These are phyloP conservation scores for Choristoneura rosaceana DNA, from an alignment of 2,888 invertebrate species.

Conservation along the genomic window DNA sequence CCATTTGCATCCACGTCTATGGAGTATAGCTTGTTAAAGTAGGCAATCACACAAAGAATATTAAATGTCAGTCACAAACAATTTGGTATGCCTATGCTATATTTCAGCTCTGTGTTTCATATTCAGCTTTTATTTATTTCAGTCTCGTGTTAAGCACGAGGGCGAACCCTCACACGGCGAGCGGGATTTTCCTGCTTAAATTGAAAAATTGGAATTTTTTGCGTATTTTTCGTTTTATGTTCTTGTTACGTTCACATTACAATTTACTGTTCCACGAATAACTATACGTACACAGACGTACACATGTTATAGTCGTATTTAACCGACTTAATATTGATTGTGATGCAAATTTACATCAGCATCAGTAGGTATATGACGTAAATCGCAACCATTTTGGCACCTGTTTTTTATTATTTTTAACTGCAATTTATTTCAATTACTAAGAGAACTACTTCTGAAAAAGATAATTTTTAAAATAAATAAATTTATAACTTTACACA, in stretches of 20 bases:
- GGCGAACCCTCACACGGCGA: background rate
- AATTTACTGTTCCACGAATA: background rate
- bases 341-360: background rate
- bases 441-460: no score
- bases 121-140: no score
- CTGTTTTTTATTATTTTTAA: background rate
- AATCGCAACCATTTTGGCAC: background rate
- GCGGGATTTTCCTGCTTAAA: background rate
- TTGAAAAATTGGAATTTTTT: background rate
- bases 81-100: no score
- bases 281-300: no score
- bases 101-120: background rate
- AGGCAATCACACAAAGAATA: no score
- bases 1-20: no score
- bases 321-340: background rate
- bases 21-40: no score
- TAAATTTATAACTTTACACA: no score
- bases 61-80: no score
- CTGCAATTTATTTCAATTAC: background rate
- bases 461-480: no score
- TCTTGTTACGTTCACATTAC: background rate
- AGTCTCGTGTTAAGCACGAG: background rate
- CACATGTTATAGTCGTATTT: background rate
- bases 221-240: background rate
- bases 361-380: constrained; percentile 6